A percentile compares a stretch with the other conserved stretches of the same genome.
Conservation (phyloP, 1,140 invertebrate genomes). For the Ganaspis sp. region DNA sequence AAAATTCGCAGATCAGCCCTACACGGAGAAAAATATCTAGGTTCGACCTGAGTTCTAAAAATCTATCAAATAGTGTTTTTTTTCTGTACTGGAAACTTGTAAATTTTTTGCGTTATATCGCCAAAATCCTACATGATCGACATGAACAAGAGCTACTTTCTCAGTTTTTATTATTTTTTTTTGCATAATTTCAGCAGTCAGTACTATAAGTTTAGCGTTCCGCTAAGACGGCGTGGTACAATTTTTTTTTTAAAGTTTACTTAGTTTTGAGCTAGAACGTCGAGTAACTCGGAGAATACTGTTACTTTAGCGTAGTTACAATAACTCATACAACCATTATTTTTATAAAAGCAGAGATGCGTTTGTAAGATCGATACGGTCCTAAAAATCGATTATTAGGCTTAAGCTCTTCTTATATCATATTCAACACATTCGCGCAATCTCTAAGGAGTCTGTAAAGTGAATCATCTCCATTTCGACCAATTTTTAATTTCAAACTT, state of each 20-base stretch:
- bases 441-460: conserved; percentile 9
- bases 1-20: conserved; percentile 17
- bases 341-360: conserved; percentile 21
- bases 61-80: conserved; percentile 6
- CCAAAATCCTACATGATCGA: conserved; percentile 11
- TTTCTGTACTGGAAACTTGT: conserved; percentile 1
- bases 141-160: conserved; percentile 11
- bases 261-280: conserved; percentile 29
- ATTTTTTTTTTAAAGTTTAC: conserved; percentile 12
- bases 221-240: conserved; percentile 5
- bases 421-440: conserved; percentile 11
- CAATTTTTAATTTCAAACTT: not conserved
- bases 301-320: conserved; percentile 14
- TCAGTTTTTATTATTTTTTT: not conserved
- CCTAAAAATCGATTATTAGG: conserved; percentile 25
- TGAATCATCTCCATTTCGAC: not conserved
- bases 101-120: conserved; percentile 8
- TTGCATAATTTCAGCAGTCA: not conserved
- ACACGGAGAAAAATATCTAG: conserved; percentile 20
- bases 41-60: not conserved
- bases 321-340: conserved; percentile 20
- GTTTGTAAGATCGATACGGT: not conserved
- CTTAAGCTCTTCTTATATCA: not conserved
- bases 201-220: not conserved
- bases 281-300: conserved; percentile 24